Base-by-base conservation (phyloP, 2,113 vertebrate genomes). In the human (Homo sapiens) region DNA sequence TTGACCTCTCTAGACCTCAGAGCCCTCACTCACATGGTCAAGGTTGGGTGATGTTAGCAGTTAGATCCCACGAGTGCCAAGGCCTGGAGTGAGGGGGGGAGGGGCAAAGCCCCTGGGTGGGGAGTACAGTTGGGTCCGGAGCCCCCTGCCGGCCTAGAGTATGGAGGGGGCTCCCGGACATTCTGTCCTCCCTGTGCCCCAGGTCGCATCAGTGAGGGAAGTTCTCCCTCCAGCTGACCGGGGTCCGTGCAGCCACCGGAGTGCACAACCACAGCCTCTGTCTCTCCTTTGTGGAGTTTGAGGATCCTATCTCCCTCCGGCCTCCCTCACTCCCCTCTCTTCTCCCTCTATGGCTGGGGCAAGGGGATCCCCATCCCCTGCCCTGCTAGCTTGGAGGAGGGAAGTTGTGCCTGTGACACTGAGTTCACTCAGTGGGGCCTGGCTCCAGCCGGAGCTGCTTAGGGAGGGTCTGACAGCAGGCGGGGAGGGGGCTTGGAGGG, bases 391-490 rank as follows among this genome's bases (percentile, higher is more conserved):
- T n/a, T 57, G 68, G 57, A 88, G 52, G 40, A 1, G 66, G 18
- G 64, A 11, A 4, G 1, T 18, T 18, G 16, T 17, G 5, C 80
- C 59, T 20, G 17, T 10, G 14, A 38, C 23, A 7, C 70, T 0
- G 17, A 61, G 32, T 84, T 68, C 20, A 18, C n/a, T 55, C 38
- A 22, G 59, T 68, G 18, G 23, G 27, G 3, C 2, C 73, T 75
- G 70, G 75, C 57, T 73, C 93, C 79, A 48, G 78, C 94, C 92
- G 48, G 97, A 96, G 88, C 80, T 12, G n/a, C 11, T 64, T 48
- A 20, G 18, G 57, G 25, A 73, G 43, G 80, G 12, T 38, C 70
- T 78, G 70, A 30, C 20, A 72, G 66, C 66, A 95, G 91, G 18
- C 22, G 6, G 14, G 4, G 52, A 52, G 73, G n/a, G n/a, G 16